Evolutionary conservation across 2,888 invertebrate species (phyloP).

Genomic region (Alloscopus bannaensis): DNA sequence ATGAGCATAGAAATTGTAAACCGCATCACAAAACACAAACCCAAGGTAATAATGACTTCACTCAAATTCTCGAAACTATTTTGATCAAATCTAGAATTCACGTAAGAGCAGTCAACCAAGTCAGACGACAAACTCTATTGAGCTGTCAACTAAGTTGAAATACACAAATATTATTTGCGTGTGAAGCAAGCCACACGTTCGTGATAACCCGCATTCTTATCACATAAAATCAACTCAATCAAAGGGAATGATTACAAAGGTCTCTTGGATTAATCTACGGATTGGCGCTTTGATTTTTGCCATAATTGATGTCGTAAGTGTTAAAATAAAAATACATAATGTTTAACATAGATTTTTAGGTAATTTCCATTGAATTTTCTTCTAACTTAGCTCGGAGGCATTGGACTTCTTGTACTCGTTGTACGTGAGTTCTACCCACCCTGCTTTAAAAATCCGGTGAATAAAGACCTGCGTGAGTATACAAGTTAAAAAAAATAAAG

Average conservation of each 20-base stretch:
- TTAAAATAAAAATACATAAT: background rate
- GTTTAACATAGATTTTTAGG: background rate
- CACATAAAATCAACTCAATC: background rate
- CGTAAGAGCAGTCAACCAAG: too few species aligned
- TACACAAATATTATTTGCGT: too few species aligned
- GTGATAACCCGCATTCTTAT: background rate
- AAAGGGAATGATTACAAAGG: background rate
- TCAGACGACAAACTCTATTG: too few species aligned
- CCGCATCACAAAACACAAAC: too few species aligned
- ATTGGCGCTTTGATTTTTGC: background rate
- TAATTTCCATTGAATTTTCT: background rate
- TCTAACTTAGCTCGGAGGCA: conserved; percentile 7
- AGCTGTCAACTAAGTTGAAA: too few species aligned
- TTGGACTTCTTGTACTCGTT: conserved; percentile 14
- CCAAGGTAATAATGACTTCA: too few species aligned
- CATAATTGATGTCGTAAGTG: conserved; percentile 11
- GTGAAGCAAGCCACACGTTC: too few species aligned
- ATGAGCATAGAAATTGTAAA: too few species aligned
- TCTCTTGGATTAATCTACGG: background rate
- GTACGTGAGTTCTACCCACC: conserved; percentile 18
- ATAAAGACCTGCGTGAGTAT: background rate
- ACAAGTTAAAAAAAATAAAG: background rate
- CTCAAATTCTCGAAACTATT: too few species aligned
- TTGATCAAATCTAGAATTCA: too few species aligned
- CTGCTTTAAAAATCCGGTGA: background rate